Conservation (phyloP, 2,113 vertebrate genomes). For the Ramphastos sulfuratus region DNA sequence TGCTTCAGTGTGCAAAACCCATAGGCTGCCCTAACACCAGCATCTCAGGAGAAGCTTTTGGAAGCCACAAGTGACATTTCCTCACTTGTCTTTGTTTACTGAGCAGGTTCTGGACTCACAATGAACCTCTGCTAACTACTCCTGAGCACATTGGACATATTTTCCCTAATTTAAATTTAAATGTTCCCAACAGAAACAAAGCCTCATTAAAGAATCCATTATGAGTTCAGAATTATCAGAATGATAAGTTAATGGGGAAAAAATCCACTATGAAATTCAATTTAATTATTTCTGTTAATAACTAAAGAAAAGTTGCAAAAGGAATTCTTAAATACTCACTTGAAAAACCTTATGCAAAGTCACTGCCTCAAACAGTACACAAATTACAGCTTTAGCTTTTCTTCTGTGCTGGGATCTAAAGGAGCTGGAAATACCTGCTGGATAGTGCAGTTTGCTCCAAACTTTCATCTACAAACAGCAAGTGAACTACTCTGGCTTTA, state of each 20-base stretch:
- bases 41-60: background rate
- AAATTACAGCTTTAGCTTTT: background rate
- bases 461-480: background rate
- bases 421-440: background rate
- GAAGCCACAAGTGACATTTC: background rate
- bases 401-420: background rate
- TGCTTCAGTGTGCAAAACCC: too few relatives aligned
- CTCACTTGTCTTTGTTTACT: background rate
- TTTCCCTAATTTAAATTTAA: constrained; percentile 54
- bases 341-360: background rate
- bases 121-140: background rate
- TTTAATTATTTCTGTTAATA: constrained; percentile 45
- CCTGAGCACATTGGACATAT: background rate
- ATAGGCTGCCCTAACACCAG: too few relatives aligned
- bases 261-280: constrained; percentile 3
- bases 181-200: constrained; percentile 37
- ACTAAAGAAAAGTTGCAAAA: background rate
- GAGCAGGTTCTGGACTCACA: background rate
- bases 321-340: background rate
- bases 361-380: background rate
- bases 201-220: constrained; percentile 59
- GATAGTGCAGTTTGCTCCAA: background rate
- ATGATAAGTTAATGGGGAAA: constrained; percentile 37
- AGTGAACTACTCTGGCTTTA: background rate
- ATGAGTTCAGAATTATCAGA: constrained; percentile 33